Percentiles rank a stretch among this genome's conserved stretches.
Evolutionary conservation across 2,797 vertebrate species (phyloP).

Genomic region (Pygocentrus nattereri): DNA sequence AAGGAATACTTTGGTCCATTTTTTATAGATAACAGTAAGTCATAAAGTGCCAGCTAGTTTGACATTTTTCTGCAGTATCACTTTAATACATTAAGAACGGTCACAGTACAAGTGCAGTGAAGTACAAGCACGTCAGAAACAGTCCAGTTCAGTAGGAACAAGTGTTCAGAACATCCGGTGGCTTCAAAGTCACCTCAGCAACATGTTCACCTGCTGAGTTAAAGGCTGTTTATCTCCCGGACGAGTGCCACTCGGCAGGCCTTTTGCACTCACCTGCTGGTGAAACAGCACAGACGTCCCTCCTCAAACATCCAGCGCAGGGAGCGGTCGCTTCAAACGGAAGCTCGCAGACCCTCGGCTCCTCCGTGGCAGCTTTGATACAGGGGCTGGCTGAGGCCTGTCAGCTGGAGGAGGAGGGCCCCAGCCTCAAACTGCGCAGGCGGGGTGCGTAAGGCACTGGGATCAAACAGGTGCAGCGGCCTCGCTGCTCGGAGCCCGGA

Average conservation of each 20-base stretch:
- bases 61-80: too few species aligned
- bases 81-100: background rate
- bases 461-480: slow-evolving; percentile 52
- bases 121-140: background rate
- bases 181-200: slow-evolving; percentile 25
- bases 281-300: background rate
- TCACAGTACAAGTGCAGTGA: background rate
- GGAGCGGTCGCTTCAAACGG: slow-evolving; percentile 2
- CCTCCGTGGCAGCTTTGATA: slow-evolving; percentile 40
- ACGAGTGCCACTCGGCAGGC: background rate
- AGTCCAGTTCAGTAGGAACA: background rate
- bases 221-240: slow-evolving; percentile 19
- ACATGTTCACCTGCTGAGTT: slow-evolving; percentile 23
- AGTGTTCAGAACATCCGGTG: background rate
- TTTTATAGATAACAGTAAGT: too few species aligned
- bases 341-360: slow-evolving; percentile 16
- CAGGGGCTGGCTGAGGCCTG: background rate
- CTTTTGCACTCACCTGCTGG: background rate
- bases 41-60: too few species aligned
- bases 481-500: slow-evolving; percentile 28
- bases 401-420: slow-evolving; percentile 47
- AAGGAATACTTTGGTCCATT: too few species aligned
- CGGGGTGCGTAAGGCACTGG: slow-evolving; percentile 9
- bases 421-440: slow-evolving; percentile 38
- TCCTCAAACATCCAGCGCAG: slow-evolving; percentile 19